Conservation (phyloP, 2,797 vertebrate species). For the Xyrichtys novacula region DNA sequence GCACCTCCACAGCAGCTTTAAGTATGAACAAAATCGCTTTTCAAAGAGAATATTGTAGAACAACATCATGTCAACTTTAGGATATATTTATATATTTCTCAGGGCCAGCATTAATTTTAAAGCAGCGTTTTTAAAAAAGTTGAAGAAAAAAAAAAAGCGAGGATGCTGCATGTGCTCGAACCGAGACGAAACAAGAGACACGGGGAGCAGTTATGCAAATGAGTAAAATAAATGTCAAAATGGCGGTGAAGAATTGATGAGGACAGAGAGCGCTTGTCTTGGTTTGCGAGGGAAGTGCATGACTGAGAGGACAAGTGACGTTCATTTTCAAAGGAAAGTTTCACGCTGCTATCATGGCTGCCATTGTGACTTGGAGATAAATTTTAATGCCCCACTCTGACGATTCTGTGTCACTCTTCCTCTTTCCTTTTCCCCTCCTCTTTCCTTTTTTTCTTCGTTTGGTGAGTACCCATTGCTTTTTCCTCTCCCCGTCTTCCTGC, state of each 20-base stretch:
- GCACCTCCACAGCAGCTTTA: slow-evolving; percentile 68
- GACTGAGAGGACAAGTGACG: slow-evolving; percentile 81
- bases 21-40: slow-evolving; percentile 83
- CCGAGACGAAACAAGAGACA: slow-evolving; percentile 62
- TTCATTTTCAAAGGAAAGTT: slow-evolving; percentile 89
- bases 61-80: slow-evolving; percentile 82
- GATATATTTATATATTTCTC: slow-evolving; percentile 82
- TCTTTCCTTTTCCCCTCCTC: slow-evolving; percentile 44
- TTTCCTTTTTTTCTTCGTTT: slow-evolving; percentile 50
- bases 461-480: slow-evolving; percentile 83
- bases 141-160: slow-evolving; percentile 50
- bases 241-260: slow-evolving; percentile 87
- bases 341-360: slow-evolving; percentile 86
- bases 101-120: slow-evolving; percentile 80
- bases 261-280: slow-evolving; percentile 84
- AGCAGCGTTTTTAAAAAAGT: slow-evolving; percentile 76
- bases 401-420: slow-evolving; percentile 89
- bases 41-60: slow-evolving; percentile 86
- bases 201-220: slow-evolving; percentile 82
- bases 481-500: slow-evolving; percentile 66
- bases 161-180: slow-evolving; percentile 64
- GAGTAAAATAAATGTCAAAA: slow-evolving; percentile 80
- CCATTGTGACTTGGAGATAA: slow-evolving; percentile 91
- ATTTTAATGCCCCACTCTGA: slow-evolving; percentile 96
- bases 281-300: slow-evolving; percentile 68